Conservation (phyloP, 1,140 invertebrate genomes). For the Manduca sexta region DNA sequence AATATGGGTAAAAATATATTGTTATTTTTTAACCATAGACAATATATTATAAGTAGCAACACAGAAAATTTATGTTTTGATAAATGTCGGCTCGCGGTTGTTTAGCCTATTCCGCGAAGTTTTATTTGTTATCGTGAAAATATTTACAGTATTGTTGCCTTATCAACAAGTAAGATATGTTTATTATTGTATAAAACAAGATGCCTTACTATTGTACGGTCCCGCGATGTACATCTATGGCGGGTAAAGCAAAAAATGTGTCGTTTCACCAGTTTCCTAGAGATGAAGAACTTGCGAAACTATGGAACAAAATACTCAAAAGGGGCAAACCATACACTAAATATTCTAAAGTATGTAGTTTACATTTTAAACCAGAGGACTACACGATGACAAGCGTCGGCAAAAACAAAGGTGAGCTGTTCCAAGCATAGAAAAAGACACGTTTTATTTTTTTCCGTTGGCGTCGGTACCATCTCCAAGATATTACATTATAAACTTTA, state of each 20-base stretch:
- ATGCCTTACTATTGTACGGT: conserved; percentile 71
- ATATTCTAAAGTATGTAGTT: conserved; percentile 69
- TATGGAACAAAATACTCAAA: conserved; percentile 64
- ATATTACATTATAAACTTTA: no score
- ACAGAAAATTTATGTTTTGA: conserved; percentile 19
- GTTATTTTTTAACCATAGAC: conserved; percentile 18
- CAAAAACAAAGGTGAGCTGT: conserved; percentile 58
- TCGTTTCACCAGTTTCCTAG: conserved; percentile 68
- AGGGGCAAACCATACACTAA: conserved; percentile 67
- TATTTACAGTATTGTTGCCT: conserved; percentile 10
- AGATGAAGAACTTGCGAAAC: conserved; percentile 54
- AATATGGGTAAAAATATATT: no score
- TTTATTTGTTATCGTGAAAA: conserved; percentile 56
- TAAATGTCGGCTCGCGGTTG: conserved; percentile 33
- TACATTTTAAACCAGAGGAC: conserved; percentile 63
- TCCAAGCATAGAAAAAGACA: conserved; percentile 7
- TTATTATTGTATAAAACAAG: conserved; percentile 28
- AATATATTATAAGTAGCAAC: conserved; percentile 13
- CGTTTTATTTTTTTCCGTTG: conserved; percentile 11
- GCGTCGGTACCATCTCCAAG: no score
- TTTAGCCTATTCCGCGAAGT: conserved; percentile 47
- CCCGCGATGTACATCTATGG: conserved; percentile 68
- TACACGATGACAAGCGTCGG: conserved; percentile 63
- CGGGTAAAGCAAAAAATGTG: conserved; percentile 65
- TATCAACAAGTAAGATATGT: conserved; percentile 25